phyloP scores from a whole-genome alignment of 2,797 vertebrate genomes.

The Acipenser ruthenus region DNA sequence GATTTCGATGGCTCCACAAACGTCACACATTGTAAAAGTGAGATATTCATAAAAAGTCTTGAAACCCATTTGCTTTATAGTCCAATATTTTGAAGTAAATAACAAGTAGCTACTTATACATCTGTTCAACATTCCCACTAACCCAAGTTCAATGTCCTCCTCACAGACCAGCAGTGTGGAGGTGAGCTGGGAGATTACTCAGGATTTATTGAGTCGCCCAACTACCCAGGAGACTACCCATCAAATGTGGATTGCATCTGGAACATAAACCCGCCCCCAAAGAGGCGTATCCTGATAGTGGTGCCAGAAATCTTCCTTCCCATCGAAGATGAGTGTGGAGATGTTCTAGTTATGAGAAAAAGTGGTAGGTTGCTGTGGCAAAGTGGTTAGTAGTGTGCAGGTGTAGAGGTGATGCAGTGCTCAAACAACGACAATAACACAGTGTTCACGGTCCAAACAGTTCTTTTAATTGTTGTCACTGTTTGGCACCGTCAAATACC shows the following conservation, averaged over 20 bases:
- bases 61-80: too few relatives aligned
- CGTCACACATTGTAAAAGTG: conserved; percentile 94
- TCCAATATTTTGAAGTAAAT: too few relatives aligned
- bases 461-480: too few relatives aligned
- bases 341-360: conserved; percentile 94
- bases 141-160: conserved; percentile 6
- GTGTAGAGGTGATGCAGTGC: too few relatives aligned
- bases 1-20: conserved; percentile 95
- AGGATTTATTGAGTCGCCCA: conserved; percentile 92
- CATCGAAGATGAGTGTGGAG: conserved; percentile 91
- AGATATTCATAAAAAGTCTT: conserved; percentile 23
- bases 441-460: too few relatives aligned
- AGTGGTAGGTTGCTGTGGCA: conserved; percentile 60
- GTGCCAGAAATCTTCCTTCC: conserved; percentile 96
- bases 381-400: too few relatives aligned
- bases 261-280: conserved; percentile 90
- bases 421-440: too few relatives aligned
- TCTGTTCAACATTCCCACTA: too few relatives aligned
- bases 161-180: conserved; percentile 84
- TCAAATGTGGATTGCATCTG: conserved; percentile 91
- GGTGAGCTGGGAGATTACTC: conserved; percentile 90
- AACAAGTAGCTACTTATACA: too few relatives aligned
- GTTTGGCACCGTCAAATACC: too few relatives aligned
- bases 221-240: conserved; percentile 94
- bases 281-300: conserved; percentile 89